Base-by-base conservation (phyloP, 2,797 vertebrate species). In the Threskiornis aethiopicus region DNA sequence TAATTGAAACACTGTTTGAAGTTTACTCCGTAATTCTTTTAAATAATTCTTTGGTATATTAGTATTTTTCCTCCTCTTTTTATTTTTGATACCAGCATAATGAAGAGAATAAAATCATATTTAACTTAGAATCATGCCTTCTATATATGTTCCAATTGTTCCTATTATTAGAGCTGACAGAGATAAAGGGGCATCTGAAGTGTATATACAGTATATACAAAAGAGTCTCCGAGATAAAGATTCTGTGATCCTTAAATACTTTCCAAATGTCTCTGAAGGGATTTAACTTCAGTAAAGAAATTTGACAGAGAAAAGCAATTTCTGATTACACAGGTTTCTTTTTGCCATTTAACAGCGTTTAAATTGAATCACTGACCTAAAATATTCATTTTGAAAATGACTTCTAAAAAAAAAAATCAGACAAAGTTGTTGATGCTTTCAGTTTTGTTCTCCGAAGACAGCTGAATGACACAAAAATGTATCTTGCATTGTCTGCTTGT, bases 361-460 rank as follows among this genome's bases (percentile, higher is more conserved):
- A 96, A 96, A 97, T 92, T 95, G 82, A 95, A 97, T 97, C 85
- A 87, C 64, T 97, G 87, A 96, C 95, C 85, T 96, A 95, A 97
- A 97, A 96, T 94, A 92, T 11, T 95, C 79, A 96, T 97, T 97
- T 96, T 92, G 78, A 96, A 97, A 96, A 96, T 94, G 16, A 90
- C 81, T 94, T 89, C 39, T 92, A 89, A 97, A 95, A 94, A 84
- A 84, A 84, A 82, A 87, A 73, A 8, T 67, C 11, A 75, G 46
- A 61, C 77, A 92, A 97, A 96, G 85, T 94, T 94, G 73, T 94
- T 84, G 80, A 82, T 92, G 71, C 77, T 96, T 97, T 96, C 82
- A 91, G 75, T 92, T 96, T 88, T 92, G 28, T 91, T 97, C 94
- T 96, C 92, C 95, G 87, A 97, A 98, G 93, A 94, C 91, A 97